phyloP scores from a whole-genome alignment of 1,140 invertebrate species.

The Drosophila bocki region DNA sequence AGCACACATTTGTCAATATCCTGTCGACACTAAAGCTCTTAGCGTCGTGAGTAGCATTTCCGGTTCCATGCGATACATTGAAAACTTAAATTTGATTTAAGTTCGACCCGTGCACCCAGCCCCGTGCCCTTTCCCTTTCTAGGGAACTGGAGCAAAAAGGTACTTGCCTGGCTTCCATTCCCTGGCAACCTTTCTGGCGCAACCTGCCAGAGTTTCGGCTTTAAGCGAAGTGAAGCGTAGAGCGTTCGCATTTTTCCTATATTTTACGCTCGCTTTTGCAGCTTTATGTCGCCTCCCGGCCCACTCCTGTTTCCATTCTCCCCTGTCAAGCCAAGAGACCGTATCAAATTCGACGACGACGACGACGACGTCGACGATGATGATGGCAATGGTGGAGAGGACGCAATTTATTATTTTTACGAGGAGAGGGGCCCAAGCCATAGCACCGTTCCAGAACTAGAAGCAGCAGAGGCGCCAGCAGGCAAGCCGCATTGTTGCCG shows the following conservation, averaged over 20 bases:
- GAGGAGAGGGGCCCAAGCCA: constrained; percentile 48
- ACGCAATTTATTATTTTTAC: constrained; percentile 81
- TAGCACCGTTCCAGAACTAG: constrained; percentile 27
- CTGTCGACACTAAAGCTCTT: constrained; percentile 44
- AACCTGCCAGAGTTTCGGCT: constrained; percentile 40
- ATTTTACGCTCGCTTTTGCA: constrained; percentile 48
- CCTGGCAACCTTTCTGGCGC: constrained; percentile 38
- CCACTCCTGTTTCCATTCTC: constrained; percentile 29
- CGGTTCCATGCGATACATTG: constrained; percentile 49
- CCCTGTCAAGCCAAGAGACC: constrained; percentile 43
- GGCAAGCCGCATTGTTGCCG: constrained; percentile 54
- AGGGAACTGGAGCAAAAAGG: constrained; percentile 32
- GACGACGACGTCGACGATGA: constrained; percentile 33
- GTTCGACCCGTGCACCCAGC: constrained; percentile 19
- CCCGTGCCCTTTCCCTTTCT: constrained; percentile 13
- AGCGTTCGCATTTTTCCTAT: constrained; percentile 63
- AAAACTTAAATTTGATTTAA: constrained; percentile 77
- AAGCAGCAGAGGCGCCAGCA: constrained; percentile 1
- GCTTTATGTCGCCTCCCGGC: constrained; percentile 58
- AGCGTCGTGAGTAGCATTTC: constrained; percentile 52
- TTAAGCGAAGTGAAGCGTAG: constrained; percentile 51
- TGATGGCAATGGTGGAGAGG: constrained; percentile 35
- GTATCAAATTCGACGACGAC: constrained; percentile 78
- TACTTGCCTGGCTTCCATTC: constrained; percentile 65
- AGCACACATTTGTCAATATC: constrained; percentile 56